A percentile compares a stretch with the other conserved stretches of the same genome.
phyloP scores from a whole-genome alignment of 2,888 invertebrate species.

The Adineta ricciae region DNA sequence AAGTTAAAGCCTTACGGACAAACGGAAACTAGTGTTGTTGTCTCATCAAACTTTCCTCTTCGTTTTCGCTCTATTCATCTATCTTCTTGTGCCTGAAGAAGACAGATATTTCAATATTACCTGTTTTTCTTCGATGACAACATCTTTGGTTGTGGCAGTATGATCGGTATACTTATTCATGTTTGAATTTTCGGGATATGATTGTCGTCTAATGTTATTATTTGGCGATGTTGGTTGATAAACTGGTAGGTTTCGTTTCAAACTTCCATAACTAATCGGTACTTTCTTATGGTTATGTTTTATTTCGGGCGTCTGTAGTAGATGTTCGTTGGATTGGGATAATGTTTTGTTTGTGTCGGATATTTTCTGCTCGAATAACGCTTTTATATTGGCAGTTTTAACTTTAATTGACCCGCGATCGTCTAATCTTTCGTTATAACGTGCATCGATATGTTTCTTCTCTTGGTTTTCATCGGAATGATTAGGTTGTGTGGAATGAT shows the following conservation, averaged over 20 bases:
- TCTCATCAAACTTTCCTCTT: no score
- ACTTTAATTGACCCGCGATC: slow-evolving; percentile 5
- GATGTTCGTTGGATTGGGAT: neutral
- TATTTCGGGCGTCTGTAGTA: neutral
- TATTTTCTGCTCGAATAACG: slow-evolving; percentile 11
- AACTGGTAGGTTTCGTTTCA: neutral
- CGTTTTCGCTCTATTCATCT: no score
- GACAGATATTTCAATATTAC: neutral
- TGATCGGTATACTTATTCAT: slow-evolving; percentile 4
- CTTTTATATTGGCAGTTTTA: slow-evolving; percentile 9
- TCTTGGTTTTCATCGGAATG: neutral
- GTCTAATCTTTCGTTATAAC: slow-evolving; percentile 4
- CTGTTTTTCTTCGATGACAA: slow-evolving; percentile 7
- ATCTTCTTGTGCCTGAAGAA: no score
- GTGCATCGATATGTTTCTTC: slow-evolving; percentile 16
- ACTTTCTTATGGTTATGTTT: neutral
- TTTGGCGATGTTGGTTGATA: neutral
- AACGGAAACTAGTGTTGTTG: no score
- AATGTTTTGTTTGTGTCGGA: neutral
- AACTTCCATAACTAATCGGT: neutral
- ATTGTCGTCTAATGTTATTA: neutral
- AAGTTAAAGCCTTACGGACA: no score
- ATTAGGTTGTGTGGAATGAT: neutral
- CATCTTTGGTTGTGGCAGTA: neutral
- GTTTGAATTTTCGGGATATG: neutral